Conservation (phyloP, 1,140 invertebrate genomes). For the Drosophila teissieri region DNA sequence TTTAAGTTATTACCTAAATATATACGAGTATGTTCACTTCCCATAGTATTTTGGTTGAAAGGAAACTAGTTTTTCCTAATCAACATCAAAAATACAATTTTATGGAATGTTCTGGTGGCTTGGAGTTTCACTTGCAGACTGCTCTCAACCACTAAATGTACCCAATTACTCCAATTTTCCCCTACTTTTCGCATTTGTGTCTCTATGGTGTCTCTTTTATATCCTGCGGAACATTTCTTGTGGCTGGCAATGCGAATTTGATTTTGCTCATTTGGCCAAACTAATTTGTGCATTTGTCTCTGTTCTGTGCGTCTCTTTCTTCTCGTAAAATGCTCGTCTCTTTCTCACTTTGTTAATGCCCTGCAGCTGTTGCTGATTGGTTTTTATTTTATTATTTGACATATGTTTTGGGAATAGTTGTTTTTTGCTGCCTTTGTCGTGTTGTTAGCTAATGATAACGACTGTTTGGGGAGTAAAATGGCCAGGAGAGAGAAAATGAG, state of each 20-base stretch:
- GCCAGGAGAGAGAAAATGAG: neutral
- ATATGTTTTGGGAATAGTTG: slow-evolving; percentile 72
- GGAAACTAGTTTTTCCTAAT: neutral
- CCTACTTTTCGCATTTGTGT: neutral
- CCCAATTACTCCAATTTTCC: neutral
- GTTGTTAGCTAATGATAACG: slow-evolving; percentile 65
- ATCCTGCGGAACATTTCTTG: slow-evolving; percentile 46
- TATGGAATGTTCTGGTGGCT: slow-evolving; percentile 3
- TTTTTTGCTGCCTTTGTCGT: slow-evolving; percentile 10
- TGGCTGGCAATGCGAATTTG: slow-evolving; percentile 47
- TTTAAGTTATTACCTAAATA: too few species aligned
- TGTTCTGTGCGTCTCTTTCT: slow-evolving; percentile 4
- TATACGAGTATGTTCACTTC: too few species aligned
- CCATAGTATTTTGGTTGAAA: neutral
- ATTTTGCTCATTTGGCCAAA: slow-evolving; percentile 62
- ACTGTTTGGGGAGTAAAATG: slow-evolving; percentile 37
- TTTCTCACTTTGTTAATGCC: slow-evolving; percentile 47
- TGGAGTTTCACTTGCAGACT: slow-evolving; percentile 30
- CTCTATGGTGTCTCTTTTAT: slow-evolving; percentile 11
- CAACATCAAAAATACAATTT: neutral
- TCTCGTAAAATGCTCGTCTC: slow-evolving; percentile 3
- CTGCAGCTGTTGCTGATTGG: slow-evolving; percentile 72
- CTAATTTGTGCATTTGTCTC: slow-evolving; percentile 49
- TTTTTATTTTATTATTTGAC: slow-evolving; percentile 75
- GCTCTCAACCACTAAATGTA: slow-evolving; percentile 1